Base-by-base conservation (phyloP, 2,113 vertebrate species). In the Craseonycteris thonglongyai region DNA sequence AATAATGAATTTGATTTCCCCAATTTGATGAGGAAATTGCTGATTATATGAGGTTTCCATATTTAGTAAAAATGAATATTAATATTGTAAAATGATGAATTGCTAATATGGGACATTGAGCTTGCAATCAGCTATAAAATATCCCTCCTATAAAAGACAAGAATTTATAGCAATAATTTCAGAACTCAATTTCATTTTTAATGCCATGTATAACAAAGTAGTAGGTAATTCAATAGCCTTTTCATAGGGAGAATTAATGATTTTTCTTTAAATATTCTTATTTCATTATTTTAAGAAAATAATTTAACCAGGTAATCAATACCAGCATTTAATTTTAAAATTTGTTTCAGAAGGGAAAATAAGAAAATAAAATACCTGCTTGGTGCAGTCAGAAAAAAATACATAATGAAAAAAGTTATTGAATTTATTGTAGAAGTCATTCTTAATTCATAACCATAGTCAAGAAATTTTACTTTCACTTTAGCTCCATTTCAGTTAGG, bases 51-150 rank as follows among this genome's bases (percentile, higher is more conserved):
- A 30, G 10, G 7, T 35, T 97, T 96, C 87, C 58, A 78, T 91
- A 96, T 91, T 95, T 95, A 86, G 78, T 78, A 38, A 96, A 97
- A 94, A 95, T 93, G 90, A 96, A 95, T 97, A 97, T 88, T 95
- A 97, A 81, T 94, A 90, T 63, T 96, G 88, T 80, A 35, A 92
- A 95, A 54, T 56, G 71, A 94, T 88, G 97, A 95, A 92, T 96
- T 98, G 45, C 93, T 97, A 88, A 94, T 95, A 94, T 51, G 91
- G 42, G 30, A 89, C 94, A 82, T 88, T 96, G 91, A 97, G 94
- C 35, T 21, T 82, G 92, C 30, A 97, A 92, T 74, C n/a, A 98
- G 95, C 95, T 95, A 94, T 58, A 96, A 82, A 97, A 97, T 71
- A 28, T 92, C 71, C 85, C 1, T 92, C 78, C 90, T 93, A 86